phyloP scores from a whole-genome alignment of 2,113 vertebrate genomes.

The Saguinus midas region DNA sequence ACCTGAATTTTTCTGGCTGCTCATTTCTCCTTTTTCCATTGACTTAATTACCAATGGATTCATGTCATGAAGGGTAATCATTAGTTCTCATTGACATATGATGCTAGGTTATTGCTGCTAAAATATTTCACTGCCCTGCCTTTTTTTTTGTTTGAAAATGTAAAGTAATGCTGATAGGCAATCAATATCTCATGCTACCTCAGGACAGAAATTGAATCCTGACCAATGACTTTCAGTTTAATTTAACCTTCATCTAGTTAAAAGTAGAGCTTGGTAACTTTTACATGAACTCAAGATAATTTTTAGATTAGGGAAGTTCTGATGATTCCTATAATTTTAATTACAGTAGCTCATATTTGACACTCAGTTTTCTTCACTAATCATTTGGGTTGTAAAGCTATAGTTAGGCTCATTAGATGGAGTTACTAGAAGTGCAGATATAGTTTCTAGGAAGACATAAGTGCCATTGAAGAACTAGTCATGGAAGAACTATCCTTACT shows the following conservation, averaged over 20 bases:
- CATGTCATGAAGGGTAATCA: not conserved
- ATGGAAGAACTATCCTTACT: no score
- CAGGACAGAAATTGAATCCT: not conserved
- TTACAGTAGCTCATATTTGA: not conserved
- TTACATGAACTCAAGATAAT: not conserved
- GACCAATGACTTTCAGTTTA: not conserved
- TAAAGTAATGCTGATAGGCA: not conserved
- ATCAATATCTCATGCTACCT: not conserved
- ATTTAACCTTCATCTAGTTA: not conserved
- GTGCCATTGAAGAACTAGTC: not conserved
- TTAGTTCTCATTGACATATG: not conserved
- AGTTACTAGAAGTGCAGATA: not conserved
- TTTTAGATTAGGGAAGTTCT: slow-evolving; percentile 15
- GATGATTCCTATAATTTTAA: not conserved
- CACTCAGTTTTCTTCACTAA: not conserved
- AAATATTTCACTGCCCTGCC: not conserved
- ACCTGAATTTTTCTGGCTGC: not conserved
- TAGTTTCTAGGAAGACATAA: not conserved
- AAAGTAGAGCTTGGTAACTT: not conserved
- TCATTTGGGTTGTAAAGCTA: not conserved
- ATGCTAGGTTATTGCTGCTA: not conserved
- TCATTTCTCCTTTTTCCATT: not conserved
- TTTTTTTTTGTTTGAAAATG: slow-evolving; percentile 45
- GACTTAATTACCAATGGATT: slow-evolving; percentile 20
- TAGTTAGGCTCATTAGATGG: not conserved